These are phyloP conservation scores for Phocoena phocoena DNA, from an alignment of 2,113 vertebrate species.

Conservation along the genomic window DNA sequence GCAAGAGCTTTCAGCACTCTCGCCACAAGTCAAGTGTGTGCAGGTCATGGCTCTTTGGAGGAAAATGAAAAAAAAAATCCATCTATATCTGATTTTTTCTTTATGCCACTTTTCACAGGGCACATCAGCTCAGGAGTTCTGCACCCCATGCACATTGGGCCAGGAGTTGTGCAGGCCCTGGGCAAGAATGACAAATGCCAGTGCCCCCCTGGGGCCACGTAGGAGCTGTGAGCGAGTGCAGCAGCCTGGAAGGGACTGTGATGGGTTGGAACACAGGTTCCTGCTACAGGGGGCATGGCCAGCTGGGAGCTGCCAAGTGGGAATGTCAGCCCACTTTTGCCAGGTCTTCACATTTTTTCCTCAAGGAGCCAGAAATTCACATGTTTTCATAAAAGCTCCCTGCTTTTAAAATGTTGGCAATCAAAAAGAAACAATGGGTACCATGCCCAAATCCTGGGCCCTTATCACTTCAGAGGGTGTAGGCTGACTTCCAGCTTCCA, in stretches of 20 bases:
- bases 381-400: not conserved
- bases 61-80: not conserved
- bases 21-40: not conserved
- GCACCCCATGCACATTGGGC: not conserved
- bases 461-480: not conserved
- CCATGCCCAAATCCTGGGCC: not conserved
- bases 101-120: not conserved
- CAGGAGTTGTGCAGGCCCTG: not conserved
- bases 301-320: not conserved
- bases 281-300: no score
- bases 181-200: not conserved
- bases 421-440: not conserved
- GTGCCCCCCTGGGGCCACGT: accelerated
- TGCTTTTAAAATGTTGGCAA: slow-evolving; percentile 29
- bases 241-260: not conserved
- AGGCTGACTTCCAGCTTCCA: not conserved
- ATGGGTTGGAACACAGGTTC: no score
- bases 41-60: not conserved
- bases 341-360: not conserved
- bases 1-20: not conserved
- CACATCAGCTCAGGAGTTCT: not conserved
- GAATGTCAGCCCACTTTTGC: not conserved
- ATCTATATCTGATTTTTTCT: not conserved
- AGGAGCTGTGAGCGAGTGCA: not conserved
- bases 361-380: not conserved